These are phyloP conservation scores for Cecropterus lyciades DNA, from an alignment of 1,140 invertebrate species.

Conservation along the genomic window DNA sequence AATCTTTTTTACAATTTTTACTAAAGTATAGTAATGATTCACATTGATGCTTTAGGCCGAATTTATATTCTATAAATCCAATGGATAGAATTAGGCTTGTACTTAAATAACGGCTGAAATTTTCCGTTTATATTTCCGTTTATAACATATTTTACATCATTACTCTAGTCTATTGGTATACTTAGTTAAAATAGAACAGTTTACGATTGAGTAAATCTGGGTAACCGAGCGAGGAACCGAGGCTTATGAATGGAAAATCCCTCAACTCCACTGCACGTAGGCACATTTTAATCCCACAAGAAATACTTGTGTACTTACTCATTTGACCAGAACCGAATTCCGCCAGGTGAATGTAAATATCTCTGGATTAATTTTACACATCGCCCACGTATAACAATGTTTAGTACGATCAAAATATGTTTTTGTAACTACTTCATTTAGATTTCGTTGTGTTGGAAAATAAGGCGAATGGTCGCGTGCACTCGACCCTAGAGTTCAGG, in stretches of 20 bases:
- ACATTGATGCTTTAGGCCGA: too few relatives aligned
- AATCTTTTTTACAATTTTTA: too few relatives aligned
- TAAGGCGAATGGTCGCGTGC: too few relatives aligned
- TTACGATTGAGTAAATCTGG: conserved; percentile 31
- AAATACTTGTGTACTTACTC: conserved; percentile 65
- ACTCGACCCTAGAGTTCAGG: too few relatives aligned
- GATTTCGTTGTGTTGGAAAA: neutral
- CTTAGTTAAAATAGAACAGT: neutral
- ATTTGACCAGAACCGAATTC: conserved; percentile 64
- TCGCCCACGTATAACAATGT: conserved; percentile 44
- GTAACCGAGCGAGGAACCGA: conserved; percentile 9
- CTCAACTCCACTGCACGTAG: conserved; percentile 42
- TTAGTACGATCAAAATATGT: conserved; percentile 28
- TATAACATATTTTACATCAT: neutral
- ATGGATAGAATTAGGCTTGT: too few relatives aligned
- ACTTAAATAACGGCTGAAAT: neutral
- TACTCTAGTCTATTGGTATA: conserved; percentile 6
- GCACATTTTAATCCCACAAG: conserved; percentile 45
- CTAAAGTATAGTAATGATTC: too few relatives aligned
- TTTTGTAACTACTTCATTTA: neutral
- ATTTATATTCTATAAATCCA: too few relatives aligned
- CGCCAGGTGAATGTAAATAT: conserved; percentile 56
- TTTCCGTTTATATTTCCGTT: neutral
- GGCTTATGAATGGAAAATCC: conserved; percentile 42
- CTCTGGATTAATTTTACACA: conserved; percentile 51